These are phyloP conservation scores for Corythornis vintsioides DNA, from an alignment of 2,113 vertebrate species.

Conservation along the genomic window DNA sequence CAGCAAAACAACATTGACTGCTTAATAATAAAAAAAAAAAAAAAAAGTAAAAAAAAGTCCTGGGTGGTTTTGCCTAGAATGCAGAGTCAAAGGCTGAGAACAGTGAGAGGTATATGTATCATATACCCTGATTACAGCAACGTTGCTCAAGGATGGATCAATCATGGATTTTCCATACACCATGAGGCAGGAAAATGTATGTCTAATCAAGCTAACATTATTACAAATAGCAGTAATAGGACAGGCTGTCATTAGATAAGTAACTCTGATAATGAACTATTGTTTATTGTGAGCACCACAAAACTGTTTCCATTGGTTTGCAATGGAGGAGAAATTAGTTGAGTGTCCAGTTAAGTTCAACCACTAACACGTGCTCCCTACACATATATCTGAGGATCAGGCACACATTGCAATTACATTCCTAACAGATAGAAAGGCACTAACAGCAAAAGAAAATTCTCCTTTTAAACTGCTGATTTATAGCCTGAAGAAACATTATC, in stretches of 20 bases:
- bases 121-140: not conserved
- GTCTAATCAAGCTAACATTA: not conserved
- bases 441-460: slow-evolving; percentile 10
- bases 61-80: not conserved
- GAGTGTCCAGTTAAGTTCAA: not conserved
- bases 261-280: not conserved
- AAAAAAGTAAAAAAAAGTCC: not conserved
- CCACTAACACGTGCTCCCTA: slow-evolving; percentile 15
- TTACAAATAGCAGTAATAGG: not conserved
- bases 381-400: not conserved
- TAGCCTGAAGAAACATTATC: not conserved
- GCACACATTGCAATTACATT: not conserved
- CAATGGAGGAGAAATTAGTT: not conserved
- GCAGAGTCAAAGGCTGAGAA: not conserved
- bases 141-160: not conserved
- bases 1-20: too few species aligned
- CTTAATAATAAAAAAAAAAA: not conserved
- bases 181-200: not conserved
- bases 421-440: not conserved
- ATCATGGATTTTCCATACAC: not conserved
- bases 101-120: not conserved
- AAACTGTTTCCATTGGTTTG: not conserved
- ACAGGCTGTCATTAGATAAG: not conserved
- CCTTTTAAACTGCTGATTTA: slow-evolving; percentile 1
- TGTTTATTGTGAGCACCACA: not conserved